Conservation (phyloP, 2,113 vertebrate genomes). For the Mobula hypostoma region DNA sequence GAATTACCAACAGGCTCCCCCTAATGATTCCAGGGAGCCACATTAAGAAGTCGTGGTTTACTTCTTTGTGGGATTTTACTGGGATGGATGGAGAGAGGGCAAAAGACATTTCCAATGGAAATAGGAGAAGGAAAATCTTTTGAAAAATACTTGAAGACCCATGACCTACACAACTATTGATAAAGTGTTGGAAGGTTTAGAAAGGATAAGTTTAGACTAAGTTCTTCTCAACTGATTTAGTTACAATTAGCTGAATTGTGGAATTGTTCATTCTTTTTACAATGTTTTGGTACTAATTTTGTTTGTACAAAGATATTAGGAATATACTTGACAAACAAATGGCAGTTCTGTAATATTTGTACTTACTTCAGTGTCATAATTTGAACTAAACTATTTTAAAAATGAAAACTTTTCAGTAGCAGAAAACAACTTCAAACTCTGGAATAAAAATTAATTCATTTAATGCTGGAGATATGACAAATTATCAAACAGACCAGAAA, state of each 20-base stretch:
- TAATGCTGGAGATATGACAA: background rate
- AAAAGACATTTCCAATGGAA: background rate
- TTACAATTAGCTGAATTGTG: too few relatives aligned
- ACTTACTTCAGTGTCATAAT: background rate
- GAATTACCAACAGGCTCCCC: background rate
- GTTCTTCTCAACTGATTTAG: too few relatives aligned
- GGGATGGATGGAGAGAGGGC: background rate
- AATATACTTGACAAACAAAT: background rate
- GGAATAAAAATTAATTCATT: conserved; percentile 10
- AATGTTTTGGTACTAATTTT: background rate
- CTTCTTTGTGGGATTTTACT: background rate
- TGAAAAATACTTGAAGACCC: too few relatives aligned
- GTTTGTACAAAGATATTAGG: background rate
- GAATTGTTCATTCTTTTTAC: background rate
- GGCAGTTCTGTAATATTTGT: background rate
- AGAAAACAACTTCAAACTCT: conserved; percentile 6
- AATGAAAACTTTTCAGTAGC: background rate
- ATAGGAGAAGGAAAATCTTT: background rate
- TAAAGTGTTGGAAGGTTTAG: too few relatives aligned
- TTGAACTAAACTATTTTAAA: background rate
- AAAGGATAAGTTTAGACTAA: too few relatives aligned
- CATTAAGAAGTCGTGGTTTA: background rate
- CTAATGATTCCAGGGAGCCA: background rate
- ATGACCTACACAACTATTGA: too few relatives aligned
- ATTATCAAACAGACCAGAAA: background rate